Evolutionary conservation across 2,113 vertebrate species (phyloP).

Genomic region (Monopterus albus): DNA sequence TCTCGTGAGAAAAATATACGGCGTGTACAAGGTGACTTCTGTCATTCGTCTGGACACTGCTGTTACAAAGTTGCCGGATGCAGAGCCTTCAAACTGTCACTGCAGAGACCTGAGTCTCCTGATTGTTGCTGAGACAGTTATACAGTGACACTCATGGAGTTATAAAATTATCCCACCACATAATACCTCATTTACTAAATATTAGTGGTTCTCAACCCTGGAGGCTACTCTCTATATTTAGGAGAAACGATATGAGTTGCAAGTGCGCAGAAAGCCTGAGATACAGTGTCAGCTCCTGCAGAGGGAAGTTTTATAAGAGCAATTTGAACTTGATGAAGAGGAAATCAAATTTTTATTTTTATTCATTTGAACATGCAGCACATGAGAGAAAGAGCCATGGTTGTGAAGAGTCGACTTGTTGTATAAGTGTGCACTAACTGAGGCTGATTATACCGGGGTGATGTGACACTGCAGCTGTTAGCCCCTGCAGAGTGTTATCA

Average conservation of each 20-base stretch:
- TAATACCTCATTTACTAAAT: slow-evolving; percentile 47
- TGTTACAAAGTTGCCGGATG: background rate
- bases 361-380: background rate
- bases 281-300: slow-evolving; percentile 24
- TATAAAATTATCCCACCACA: slow-evolving; percentile 38
- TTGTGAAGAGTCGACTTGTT: slow-evolving; percentile 21
- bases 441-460: slow-evolving; percentile 32
- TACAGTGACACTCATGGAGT: slow-evolving; percentile 55
- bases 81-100: slow-evolving; percentile 45
- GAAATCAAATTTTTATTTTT: background rate
- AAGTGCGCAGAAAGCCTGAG: slow-evolving; percentile 37
- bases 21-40: slow-evolving; percentile 18
- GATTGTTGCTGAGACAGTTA: slow-evolving; percentile 54
- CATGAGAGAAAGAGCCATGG: slow-evolving; percentile 7
- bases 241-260: slow-evolving; percentile 48
- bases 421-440: slow-evolving; percentile 13
- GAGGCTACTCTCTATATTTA: slow-evolving; percentile 59
- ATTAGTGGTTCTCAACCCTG: slow-evolving; percentile 45
- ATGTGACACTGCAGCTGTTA: slow-evolving; percentile 60
- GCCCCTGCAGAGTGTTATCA: slow-evolving; percentile 52
- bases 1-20: slow-evolving; percentile 22
- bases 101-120: slow-evolving; percentile 26
- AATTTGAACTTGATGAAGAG: background rate
- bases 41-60: background rate
- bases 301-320: slow-evolving; percentile 10